Evolutionary conservation across 2,113 vertebrate genomes (phyloP).

Genomic region (Uria lomvia): DNA sequence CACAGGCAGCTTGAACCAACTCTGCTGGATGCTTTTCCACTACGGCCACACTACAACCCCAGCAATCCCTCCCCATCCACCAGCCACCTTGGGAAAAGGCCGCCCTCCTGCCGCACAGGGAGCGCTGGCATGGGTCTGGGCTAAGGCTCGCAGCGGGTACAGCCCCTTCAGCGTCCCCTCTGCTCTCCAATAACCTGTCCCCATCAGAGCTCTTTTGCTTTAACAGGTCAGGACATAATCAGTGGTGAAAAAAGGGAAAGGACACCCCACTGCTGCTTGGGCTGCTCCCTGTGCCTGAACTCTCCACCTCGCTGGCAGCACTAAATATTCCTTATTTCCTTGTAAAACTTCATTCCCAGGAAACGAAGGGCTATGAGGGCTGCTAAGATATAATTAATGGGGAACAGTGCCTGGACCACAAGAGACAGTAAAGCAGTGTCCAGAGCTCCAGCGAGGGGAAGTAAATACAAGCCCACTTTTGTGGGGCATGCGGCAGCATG

Average conservation of each 20-base stretch:
- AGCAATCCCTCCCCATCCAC: neutral
- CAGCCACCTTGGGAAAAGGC: neutral
- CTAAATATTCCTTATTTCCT: neutral
- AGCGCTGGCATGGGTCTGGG: rapidly evolving
- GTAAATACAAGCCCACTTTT: neutral
- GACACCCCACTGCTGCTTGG: neutral
- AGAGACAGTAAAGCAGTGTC: neutral
- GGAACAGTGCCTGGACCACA: neutral
- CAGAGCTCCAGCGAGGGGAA: neutral
- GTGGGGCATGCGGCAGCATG: neutral
- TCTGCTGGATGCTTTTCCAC: neutral
- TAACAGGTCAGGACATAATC: rapidly evolving
- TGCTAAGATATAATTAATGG: neutral
- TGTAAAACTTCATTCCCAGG: neutral
- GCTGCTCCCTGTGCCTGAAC: neutral
- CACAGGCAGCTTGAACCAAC: neutral
- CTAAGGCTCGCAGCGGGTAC: neutral
- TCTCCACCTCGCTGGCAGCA: neutral
- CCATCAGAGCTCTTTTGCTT: neutral
- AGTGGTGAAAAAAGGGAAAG: neutral
- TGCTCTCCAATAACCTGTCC: rapidly evolving
- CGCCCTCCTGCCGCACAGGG: neutral
- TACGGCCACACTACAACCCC: neutral
- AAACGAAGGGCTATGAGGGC: neutral
- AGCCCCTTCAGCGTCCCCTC: no score